Conservation (phyloP, 2,888 invertebrate genomes). For the Acleris sparsana region DNA sequence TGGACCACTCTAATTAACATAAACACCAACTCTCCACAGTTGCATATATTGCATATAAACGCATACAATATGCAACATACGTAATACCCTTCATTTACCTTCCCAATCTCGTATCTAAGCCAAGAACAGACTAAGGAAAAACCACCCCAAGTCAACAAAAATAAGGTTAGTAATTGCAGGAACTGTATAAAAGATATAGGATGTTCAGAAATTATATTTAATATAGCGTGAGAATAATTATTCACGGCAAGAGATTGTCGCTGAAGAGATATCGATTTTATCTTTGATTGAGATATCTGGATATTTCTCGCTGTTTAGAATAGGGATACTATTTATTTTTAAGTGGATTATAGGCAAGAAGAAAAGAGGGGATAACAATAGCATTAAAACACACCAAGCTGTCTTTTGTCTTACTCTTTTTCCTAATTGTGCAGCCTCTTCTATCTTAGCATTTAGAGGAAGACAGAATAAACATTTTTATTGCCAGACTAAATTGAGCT, state of each 20-base stretch:
- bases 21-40: conserved; percentile 67
- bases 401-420: no score
- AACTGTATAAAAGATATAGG: no score
- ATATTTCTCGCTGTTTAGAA: conserved; percentile 17
- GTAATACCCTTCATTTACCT: neutral
- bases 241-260: conserved; percentile 59
- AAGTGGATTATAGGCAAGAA: neutral
- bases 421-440: no score
- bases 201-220: neutral
- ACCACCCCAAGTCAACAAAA: no score
- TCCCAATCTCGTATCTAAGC: no score
- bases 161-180: no score
- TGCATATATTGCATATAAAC: conserved; percentile 45
- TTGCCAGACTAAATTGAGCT: no score
- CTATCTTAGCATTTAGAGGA: no score
- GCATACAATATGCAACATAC: conserved; percentile 38
- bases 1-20: conserved; percentile 76
- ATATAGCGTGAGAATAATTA: conserved; percentile 55
- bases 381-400: no score
- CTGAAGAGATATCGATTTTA: conserved; percentile 60
- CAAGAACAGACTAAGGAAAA: no score
- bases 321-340: conserved; percentile 5
- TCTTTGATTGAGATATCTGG: conserved; percentile 49
- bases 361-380: no score
- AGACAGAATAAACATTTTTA: no score